These are phyloP conservation scores for Phymorhynchus buccinoides DNA, from an alignment of 1,140 invertebrate species.

Conservation along the genomic window DNA sequence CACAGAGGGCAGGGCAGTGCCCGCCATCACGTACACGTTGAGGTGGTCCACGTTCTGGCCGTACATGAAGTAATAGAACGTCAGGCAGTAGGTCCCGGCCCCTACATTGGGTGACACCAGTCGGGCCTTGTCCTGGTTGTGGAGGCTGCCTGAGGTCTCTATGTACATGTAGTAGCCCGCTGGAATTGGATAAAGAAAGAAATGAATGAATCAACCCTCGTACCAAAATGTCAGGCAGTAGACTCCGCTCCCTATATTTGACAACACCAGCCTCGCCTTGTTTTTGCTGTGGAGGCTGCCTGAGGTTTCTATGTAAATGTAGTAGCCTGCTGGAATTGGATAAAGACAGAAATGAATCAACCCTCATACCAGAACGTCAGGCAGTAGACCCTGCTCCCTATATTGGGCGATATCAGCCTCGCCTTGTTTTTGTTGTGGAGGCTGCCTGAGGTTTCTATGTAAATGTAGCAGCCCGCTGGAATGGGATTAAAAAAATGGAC, in stretches of 20 bases:
- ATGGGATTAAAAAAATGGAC: too few relatives aligned
- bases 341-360: too few relatives aligned
- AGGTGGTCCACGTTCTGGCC: slow-evolving; percentile 61
- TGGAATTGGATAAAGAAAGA: too few relatives aligned
- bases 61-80: slow-evolving; percentile 69
- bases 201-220: too few relatives aligned
- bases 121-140: slow-evolving; percentile 54
- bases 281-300: slow-evolving; percentile 42
- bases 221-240: slow-evolving; percentile 72
- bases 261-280: slow-evolving; percentile 57
- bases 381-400: slow-evolving; percentile 63
- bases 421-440: slow-evolving; percentile 53
- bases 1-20: slow-evolving; percentile 47
- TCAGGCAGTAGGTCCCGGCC: slow-evolving; percentile 65
- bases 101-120: slow-evolving; percentile 56
- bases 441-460: slow-evolving; percentile 54
- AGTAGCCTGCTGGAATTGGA: too few relatives aligned
- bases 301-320: slow-evolving; percentile 61
- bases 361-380: slow-evolving; percentile 67
- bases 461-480: slow-evolving; percentile 68
- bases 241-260: slow-evolving; percentile 43
- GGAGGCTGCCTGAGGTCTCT: slow-evolving; percentile 49
- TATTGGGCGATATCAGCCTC: slow-evolving; percentile 55
- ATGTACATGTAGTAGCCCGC: slow-evolving; percentile 67
- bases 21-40: slow-evolving; percentile 57